Percentiles rank a stretch among this genome's conserved stretches.
Conservation (phyloP, 2,113 vertebrate species). For the Amphiprion ocellaris region DNA sequence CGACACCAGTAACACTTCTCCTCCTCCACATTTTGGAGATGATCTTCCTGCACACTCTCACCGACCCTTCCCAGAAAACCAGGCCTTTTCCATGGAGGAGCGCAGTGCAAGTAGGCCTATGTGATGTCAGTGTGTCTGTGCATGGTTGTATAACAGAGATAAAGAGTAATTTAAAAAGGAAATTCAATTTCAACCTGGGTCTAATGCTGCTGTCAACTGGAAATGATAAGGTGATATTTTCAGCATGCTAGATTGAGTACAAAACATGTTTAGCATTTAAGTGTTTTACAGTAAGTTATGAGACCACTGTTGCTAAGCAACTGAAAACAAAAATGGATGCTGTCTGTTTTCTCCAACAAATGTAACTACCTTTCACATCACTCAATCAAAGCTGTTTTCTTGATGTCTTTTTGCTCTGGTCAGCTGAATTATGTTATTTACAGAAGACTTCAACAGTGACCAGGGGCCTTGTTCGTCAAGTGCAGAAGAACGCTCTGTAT, state of each 20-base stretch:
- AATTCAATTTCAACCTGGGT: not conserved
- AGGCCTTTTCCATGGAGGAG: conserved; percentile 95
- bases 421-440: not conserved
- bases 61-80: conserved; percentile 93
- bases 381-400: not conserved
- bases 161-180: not conserved
- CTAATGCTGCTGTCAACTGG: not conserved
- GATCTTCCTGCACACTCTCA: conserved; percentile 88
- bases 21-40: conserved; percentile 90
- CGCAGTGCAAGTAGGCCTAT: conserved; percentile 90
- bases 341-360: not conserved
- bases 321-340: conserved; percentile 25
- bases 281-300: conserved; percentile 11
- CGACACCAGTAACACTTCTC: conserved; percentile 89
- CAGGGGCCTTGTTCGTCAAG: too few relatives aligned
- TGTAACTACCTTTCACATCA: not conserved
- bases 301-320: conserved; percentile 55
- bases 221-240: conserved; percentile 1
- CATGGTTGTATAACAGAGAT: not conserved
- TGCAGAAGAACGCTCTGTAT: too few relatives aligned
- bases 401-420: not conserved
- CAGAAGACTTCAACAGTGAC: not conserved
- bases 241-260: not conserved
- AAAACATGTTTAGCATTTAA: conserved; percentile 14
- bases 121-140: conserved; percentile 24